phyloP scores from a whole-genome alignment of 1,140 invertebrate genomes.

The Monochamus saltuarius region DNA sequence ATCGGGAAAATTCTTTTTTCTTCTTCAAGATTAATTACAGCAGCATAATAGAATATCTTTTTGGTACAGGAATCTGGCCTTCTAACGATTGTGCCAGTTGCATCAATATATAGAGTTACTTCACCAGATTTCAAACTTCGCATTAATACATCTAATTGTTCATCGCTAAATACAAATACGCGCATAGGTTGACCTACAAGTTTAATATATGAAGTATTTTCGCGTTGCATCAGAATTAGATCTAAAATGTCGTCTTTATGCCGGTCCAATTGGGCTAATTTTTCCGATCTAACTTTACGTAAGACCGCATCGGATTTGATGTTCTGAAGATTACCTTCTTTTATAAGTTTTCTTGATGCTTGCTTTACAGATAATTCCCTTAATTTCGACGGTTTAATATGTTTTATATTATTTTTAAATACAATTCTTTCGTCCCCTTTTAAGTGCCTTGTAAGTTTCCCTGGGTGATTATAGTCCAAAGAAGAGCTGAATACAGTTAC shows the following conservation, averaged over 20 bases:
- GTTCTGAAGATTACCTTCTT: background rate
- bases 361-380: background rate
- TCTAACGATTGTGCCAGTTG: too few relatives aligned
- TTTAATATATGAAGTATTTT: background rate
- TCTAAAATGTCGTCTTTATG: background rate
- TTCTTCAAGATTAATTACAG: too few relatives aligned
- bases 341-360: background rate
- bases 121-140: too few relatives aligned
- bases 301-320: background rate
- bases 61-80: too few relatives aligned
- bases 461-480: slow-evolving; percentile 1
- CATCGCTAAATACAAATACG: too few relatives aligned
- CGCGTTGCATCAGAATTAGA: background rate
- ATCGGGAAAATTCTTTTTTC: too few relatives aligned
- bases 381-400: too few relatives aligned
- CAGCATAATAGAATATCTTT: too few relatives aligned
- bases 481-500: background rate
- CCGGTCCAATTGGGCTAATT: slow-evolving; percentile 2
- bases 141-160: too few relatives aligned
- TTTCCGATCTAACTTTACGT: background rate
- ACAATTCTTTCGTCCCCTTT: background rate
- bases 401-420: background rate
- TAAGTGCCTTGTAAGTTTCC: background rate
- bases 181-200: too few relatives aligned
- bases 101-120: too few relatives aligned